Evolutionary conservation across 2,797 vertebrate species (phyloP).

Genomic region (Spheniscus humboldti): DNA sequence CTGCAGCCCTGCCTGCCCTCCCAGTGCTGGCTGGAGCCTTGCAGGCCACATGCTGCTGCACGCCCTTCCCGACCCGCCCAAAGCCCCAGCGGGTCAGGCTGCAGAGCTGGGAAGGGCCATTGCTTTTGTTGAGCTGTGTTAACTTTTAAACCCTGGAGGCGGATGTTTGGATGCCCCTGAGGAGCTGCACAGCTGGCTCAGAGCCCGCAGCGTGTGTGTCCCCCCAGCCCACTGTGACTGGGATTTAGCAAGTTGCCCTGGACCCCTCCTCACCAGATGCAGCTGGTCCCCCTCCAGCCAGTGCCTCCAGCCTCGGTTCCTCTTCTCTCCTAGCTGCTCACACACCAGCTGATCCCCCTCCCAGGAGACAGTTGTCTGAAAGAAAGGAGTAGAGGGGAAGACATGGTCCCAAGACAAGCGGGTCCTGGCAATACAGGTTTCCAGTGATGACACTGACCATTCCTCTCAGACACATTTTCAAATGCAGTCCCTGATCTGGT

Average conservation of each 20-base stretch:
- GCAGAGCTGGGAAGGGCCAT: neutral
- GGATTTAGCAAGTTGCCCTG: neutral
- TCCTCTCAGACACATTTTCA: neutral
- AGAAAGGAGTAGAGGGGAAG: neutral
- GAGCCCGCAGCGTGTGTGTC: neutral
- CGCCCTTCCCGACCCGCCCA: neutral
- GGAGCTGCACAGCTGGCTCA: neutral
- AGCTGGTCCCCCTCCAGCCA: constrained; percentile 88
- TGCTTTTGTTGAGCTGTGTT: neutral
- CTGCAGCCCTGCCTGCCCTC: neutral
- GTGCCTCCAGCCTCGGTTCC: constrained; percentile 91
- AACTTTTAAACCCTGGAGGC: constrained; percentile 35
- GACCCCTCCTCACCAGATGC: constrained; percentile 79
- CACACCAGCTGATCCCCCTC: constrained; percentile 87
- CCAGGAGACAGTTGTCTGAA: constrained; percentile 88
- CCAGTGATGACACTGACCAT: rapidly evolving
- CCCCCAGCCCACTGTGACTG: rapidly evolving
- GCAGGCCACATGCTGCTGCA: neutral
- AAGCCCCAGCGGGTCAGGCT: neutral
- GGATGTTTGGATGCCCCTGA: constrained; percentile 33
- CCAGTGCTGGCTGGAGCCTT: neutral
- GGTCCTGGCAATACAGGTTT: neutral
- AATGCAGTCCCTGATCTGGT: neutral
- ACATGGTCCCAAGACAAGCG: rapidly evolving
- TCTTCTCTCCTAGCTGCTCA: constrained; percentile 87